Conservation (phyloP, 2,113 vertebrate species). For the Amia ocellicauda region DNA sequence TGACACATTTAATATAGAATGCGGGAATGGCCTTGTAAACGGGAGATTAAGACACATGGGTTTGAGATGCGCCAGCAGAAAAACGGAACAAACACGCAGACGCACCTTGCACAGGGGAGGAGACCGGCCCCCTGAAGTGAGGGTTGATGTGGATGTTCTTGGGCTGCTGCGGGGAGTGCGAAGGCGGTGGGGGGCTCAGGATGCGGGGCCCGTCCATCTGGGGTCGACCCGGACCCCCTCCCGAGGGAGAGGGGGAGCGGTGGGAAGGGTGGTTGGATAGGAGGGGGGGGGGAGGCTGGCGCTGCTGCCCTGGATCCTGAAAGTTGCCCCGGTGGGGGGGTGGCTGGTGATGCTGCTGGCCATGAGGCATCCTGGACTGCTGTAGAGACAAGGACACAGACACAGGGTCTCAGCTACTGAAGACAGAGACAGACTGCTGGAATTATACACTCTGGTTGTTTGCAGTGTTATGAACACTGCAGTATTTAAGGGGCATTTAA, state of each 20-base stretch:
- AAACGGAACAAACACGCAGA: not conserved
- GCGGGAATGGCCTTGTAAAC: too few relatives aligned
- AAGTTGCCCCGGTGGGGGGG: too few relatives aligned
- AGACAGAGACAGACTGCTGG: too few relatives aligned
- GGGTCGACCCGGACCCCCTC: conserved; percentile 67
- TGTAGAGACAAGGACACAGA: conserved; percentile 59
- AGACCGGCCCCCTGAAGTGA: conserved; percentile 89
- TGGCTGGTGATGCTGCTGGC: conserved; percentile 48
- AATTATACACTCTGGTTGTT: too few relatives aligned
- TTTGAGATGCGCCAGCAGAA: not conserved
- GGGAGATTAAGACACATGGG: too few relatives aligned
- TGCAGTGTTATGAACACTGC: not conserved
- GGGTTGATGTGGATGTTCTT: conserved; percentile 99
- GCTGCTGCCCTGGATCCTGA: too few relatives aligned
- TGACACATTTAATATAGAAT: too few relatives aligned
- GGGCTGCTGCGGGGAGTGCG: conserved; percentile 71
- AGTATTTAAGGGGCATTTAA: not conserved
- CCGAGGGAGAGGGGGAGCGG: conserved; percentile 71
- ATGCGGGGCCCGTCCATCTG: conserved; percentile 77
- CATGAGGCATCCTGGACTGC: conserved; percentile 74
- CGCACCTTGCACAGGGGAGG: conserved; percentile 87
- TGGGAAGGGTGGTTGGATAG: conserved; percentile 82
- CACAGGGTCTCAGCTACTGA: too few relatives aligned
- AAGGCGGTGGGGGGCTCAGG: conserved; percentile 75
- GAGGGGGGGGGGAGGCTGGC: conserved; percentile 77